Conservation (phyloP, 1,140 invertebrate species). For the Lepidurus apus region DNA sequence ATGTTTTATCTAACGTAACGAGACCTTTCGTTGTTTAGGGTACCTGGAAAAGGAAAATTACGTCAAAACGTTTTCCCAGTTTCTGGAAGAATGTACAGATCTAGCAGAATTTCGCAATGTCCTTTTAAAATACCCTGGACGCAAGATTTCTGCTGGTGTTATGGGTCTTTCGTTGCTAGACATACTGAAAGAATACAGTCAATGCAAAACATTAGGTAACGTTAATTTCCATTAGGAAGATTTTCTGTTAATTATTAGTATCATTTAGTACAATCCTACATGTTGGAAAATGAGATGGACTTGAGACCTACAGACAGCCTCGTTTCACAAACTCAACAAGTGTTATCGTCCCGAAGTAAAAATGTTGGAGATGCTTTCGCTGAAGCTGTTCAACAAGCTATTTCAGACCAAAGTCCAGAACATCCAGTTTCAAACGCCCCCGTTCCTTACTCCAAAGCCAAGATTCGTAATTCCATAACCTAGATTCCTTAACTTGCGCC, state of each 20-base stretch:
- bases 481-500: background rate
- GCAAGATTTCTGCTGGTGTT: background rate
- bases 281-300: background rate
- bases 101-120: background rate
- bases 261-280: background rate
- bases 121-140: background rate
- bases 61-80: background rate
- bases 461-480: background rate
- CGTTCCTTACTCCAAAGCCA: background rate
- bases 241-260: background rate
- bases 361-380: background rate
- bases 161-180: background rate
- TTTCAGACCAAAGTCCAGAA: background rate
- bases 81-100: background rate
- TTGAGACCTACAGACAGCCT: background rate
- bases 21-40: background rate
- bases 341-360: background rate
- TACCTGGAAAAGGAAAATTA: background rate
- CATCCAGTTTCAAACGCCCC: background rate
- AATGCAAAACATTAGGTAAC: slow-evolving; percentile 12
- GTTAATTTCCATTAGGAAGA: background rate
- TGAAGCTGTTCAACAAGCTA: background rate
- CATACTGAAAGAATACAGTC: background rate
- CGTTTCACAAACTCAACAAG: background rate
- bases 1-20: background rate